Evolutionary conservation across 2,888 invertebrate species (phyloP), one percentile per base, ranked within the genome.

Genomic region (Sinohyriopsis cumingii): DNA sequence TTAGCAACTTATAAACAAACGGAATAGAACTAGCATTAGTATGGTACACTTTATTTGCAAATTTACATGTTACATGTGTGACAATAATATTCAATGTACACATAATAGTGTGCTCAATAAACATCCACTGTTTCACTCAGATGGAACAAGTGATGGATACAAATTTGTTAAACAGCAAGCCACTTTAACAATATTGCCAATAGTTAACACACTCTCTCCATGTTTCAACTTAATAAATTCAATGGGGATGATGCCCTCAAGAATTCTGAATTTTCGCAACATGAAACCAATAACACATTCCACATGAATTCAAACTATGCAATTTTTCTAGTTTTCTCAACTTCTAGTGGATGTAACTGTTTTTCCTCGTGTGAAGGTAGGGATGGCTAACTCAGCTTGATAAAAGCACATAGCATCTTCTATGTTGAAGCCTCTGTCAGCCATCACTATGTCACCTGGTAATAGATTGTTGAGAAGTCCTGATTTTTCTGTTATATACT

Each of bases 361-460:
- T 56, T 76, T 71, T 25, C 79, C 77, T 53, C 53, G 60, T 12
- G 70, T 79, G 33, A 74, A 78, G 45, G 67, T 66, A 19, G 80
- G 78, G 18, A 76, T 79, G 20, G 64, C 57, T 12, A 79, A 55
- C 59, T 71, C 69, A 22, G 75, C 72, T 53, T 57, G 28, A 5
- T 28, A 65, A n/a, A 55, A 69, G 19, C 45, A n/a, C 28, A 79
- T 65, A 57, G 55, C 54, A 19, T 73, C 77, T 18, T 63, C 69
- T 25, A 81, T 78, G 59, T 66, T 60, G 64, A 83, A 81, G 4
- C 81, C 83, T 45, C 80, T 45, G 59, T 81, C 81, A 19, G 73
- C 77, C 28, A 83, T 59, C 5, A 82, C 72, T 15, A 79, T 69
- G 62, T 78, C 76, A 4, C 75, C 75, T 25, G 63, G 68, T 7